These are phyloP conservation scores for Thinocorus orbignyianus DNA, from an alignment of 2,113 vertebrate species.

Conservation along the genomic window DNA sequence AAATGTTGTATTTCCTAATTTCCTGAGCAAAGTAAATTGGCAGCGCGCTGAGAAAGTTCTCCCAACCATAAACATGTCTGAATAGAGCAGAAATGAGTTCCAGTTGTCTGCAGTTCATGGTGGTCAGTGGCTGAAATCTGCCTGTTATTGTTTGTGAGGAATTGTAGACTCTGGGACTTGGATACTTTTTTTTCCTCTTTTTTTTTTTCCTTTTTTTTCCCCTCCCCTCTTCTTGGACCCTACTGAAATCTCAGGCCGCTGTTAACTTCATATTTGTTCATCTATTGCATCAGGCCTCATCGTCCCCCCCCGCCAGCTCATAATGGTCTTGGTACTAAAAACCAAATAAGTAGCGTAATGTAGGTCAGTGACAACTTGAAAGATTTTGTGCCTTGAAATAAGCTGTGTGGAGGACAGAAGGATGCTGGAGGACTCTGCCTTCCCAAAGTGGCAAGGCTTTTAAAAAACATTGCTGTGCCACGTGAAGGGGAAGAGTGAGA, in stretches of 20 bases:
- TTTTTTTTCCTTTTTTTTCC: no score
- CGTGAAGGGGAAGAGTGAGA: neutral
- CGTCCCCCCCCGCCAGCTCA: neutral
- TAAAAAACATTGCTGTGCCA: neutral
- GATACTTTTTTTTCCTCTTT: no score
- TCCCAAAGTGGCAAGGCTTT: neutral
- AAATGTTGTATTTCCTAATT: neutral
- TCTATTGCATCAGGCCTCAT: neutral
- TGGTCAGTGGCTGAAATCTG: neutral
- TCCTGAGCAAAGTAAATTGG: neutral
- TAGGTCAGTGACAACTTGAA: fast-evolving
- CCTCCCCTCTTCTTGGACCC: neutral
- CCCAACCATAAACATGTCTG: neutral
- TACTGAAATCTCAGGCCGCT: neutral
- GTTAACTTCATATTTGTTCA: fast-evolving
- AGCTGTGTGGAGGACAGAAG: neutral
- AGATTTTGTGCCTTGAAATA: neutral
- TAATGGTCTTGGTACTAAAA: neutral
- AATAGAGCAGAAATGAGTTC: neutral
- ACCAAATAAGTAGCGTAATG: fast-evolving
- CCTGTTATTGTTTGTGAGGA: neutral
- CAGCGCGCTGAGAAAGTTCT: neutral
- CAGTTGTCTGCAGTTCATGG: neutral
- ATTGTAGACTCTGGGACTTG: neutral
- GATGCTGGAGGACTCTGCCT: neutral